Percentiles rank a stretch among this genome's conserved stretches.
These are phyloP conservation scores for Crotalus helleri DNA, from an alignment of 2,113 vertebrate genomes.

Conservation along the genomic window DNA sequence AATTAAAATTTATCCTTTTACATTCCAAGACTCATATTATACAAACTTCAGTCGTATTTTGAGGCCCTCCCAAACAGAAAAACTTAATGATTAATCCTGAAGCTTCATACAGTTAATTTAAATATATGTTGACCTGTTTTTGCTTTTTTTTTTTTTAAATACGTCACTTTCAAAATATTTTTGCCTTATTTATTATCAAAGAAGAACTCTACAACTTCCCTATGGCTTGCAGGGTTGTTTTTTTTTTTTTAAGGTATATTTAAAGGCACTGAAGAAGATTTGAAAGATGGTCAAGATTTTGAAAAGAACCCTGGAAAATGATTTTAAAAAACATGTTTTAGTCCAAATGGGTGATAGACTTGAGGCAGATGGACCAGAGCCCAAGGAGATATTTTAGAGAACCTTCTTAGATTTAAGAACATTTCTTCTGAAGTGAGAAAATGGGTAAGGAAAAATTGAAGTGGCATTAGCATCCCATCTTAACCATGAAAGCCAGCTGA, in stretches of 20 bases:
- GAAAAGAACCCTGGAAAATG: background rate
- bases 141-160: background rate
- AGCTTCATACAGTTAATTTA: background rate
- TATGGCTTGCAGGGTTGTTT: background rate
- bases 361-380: background rate
- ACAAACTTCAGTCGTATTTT: background rate
- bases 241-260: background rate
- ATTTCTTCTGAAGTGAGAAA: background rate
- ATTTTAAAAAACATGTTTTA: background rate
- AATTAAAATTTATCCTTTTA: background rate
- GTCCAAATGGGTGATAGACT: background rate
- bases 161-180: background rate
- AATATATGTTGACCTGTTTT: background rate
- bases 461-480: background rate
- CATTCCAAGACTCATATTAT: background rate
- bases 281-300: background rate
- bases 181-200: background rate
- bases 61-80: background rate
- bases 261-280: background rate
- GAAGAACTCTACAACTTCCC: background rate
- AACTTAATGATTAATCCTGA: background rate
- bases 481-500: background rate
- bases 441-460: background rate
- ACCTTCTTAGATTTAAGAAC: background rate
- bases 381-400: background rate